phyloP scores from a whole-genome alignment of 2,797 vertebrate species.

The Falco berigora region DNA sequence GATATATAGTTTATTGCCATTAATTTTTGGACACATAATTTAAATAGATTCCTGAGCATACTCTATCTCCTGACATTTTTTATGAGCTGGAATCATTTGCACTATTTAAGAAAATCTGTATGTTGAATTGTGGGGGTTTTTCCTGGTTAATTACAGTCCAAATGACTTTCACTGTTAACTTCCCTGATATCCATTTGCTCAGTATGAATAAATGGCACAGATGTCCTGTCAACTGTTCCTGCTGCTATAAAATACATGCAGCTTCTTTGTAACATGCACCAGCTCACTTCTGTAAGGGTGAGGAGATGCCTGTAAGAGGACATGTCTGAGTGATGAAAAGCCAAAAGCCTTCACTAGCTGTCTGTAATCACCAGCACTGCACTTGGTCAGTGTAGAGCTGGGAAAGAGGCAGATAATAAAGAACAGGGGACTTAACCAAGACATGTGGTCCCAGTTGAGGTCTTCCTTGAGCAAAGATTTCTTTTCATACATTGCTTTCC shows the following conservation, averaged over 20 bases:
- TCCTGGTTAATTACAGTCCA: conserved; percentile 9
- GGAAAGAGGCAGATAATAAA: neutral
- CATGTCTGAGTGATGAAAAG: neutral
- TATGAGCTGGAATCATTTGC: conserved; percentile 23
- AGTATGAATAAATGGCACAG: neutral
- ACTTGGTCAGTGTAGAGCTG: neutral
- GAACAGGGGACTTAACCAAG: neutral
- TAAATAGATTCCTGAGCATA: conserved; percentile 29
- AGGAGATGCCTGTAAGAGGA: neutral
- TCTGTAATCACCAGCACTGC: neutral
- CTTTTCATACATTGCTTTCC: neutral
- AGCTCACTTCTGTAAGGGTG: neutral
- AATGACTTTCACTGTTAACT: conserved; percentile 23
- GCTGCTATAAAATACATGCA: neutral
- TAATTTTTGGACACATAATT: neutral
- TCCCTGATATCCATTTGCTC: conserved; percentile 5
- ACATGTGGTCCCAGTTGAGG: rapidly evolving
- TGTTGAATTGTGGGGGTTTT: neutral
- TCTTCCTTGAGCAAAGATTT: neutral
- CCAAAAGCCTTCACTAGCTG: neutral
- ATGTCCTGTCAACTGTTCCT: neutral
- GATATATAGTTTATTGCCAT: conserved; percentile 41
- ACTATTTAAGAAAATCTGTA: conserved; percentile 16
- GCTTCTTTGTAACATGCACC: neutral
- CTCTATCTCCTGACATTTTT: conserved; percentile 34